Conservation (phyloP, 1,140 invertebrate species). For the Bombus confusus region DNA sequence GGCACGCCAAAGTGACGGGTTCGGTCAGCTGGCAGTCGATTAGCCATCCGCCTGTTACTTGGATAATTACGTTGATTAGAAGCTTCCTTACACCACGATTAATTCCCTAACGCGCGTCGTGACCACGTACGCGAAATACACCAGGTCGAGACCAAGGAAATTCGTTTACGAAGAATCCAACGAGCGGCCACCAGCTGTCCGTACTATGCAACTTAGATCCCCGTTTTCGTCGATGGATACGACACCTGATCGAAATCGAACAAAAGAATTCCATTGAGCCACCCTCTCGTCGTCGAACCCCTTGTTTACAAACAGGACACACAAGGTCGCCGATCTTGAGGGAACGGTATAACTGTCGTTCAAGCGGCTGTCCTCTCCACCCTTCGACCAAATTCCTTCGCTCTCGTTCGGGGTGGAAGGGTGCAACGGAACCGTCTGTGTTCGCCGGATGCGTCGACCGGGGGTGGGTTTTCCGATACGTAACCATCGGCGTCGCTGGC, state of each 20-base stretch:
- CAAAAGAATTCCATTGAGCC: not conserved
- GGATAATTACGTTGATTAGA: slow-evolving; percentile 44
- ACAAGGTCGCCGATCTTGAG: slow-evolving; percentile 53
- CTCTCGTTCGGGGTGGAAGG: not conserved
- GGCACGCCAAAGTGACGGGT: slow-evolving; percentile 4
- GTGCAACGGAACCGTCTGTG: slow-evolving; percentile 7
- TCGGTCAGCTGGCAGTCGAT: not conserved
- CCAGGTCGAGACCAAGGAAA: too few relatives aligned
- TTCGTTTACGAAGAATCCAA: not conserved
- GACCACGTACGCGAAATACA: too few relatives aligned
- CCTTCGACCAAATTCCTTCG: slow-evolving; percentile 43
- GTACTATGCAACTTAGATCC: not conserved
- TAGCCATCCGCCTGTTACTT: not conserved
- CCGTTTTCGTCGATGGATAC: not conserved
- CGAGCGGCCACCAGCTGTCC: too few relatives aligned
- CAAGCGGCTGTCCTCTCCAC: slow-evolving; percentile 21
- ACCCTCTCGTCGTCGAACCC: not conserved
- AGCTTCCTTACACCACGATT: not conserved
- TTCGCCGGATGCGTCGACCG: slow-evolving; percentile 60
- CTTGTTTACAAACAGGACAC: slow-evolving; percentile 58
- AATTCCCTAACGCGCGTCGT: too few relatives aligned
- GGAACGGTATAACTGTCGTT: slow-evolving; percentile 28
- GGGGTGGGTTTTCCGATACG: slow-evolving; percentile 72
- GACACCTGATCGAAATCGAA: not conserved
- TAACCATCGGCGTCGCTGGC: slow-evolving; percentile 22